A percentile compares a stretch with the other conserved stretches of the same genome.
These are phyloP conservation scores for Lasioglossum zephyrum DNA, from an alignment of 2,888 invertebrate species.

Conservation along the genomic window DNA sequence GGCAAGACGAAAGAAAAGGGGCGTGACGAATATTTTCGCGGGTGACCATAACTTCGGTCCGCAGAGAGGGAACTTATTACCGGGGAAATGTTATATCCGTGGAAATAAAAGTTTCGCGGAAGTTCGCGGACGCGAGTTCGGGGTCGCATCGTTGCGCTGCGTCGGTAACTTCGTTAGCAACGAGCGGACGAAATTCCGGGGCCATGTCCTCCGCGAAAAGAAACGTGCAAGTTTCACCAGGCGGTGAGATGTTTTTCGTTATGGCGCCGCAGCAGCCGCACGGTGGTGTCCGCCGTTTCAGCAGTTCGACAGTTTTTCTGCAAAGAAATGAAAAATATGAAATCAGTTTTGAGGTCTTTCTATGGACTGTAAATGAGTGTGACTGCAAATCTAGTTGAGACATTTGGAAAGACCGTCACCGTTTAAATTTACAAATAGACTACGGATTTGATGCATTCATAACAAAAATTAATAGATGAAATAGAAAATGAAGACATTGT, in stretches of 20 bases:
- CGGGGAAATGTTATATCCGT: constrained; percentile 31
- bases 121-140: constrained; percentile 16
- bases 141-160: neutral
- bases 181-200: constrained; percentile 13
- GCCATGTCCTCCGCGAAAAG: neutral
- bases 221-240: neutral
- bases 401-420: neutral
- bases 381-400: neutral
- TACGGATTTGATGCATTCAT: too few species aligned
- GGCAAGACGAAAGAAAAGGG: neutral
- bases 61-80: constrained; percentile 41
- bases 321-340: neutral
- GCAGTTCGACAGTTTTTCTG: neutral
- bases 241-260: neutral
- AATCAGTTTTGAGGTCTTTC: neutral
- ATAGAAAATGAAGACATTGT: too few species aligned
- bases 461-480: too few species aligned
- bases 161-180: constrained; percentile 33
- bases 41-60: constrained; percentile 29
- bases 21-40: constrained; percentile 11
- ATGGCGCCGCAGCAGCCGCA: neutral
- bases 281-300: neutral
- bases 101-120: constrained; percentile 39
- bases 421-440: too few species aligned
- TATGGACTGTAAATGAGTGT: neutral